These are phyloP conservation scores for Heteronetta atricapilla DNA, from an alignment of 2,113 vertebrate genomes.

Conservation along the genomic window DNA sequence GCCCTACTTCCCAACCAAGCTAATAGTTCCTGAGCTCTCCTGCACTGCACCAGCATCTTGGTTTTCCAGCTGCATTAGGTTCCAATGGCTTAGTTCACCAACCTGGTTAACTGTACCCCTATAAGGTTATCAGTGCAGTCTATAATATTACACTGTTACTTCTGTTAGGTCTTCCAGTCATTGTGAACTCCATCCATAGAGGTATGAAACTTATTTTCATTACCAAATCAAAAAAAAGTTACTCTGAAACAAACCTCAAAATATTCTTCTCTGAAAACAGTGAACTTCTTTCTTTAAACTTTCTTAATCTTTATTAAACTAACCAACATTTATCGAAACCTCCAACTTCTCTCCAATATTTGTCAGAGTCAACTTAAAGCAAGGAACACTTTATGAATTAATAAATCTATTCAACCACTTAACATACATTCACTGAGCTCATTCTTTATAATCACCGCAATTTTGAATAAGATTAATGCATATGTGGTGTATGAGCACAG, in stretches of 20 bases:
- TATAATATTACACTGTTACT: not conserved
- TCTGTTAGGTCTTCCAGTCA: not conserved
- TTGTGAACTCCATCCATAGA: not conserved
- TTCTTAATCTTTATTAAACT: not conserved
- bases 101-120: not conserved
- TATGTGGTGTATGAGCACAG: not conserved
- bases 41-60: not conserved
- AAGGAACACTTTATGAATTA: not conserved
- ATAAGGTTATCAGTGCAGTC: not conserved
- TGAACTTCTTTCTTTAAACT: not conserved
- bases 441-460: not conserved
- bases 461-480: not conserved
- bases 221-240: not conserved
- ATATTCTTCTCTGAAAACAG: not conserved
- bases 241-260: not conserved
- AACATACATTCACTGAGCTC: not conserved
- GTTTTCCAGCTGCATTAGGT: not conserved
- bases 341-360: not conserved
- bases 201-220: not conserved
- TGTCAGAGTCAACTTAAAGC: not conserved
- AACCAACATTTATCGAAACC: not conserved
- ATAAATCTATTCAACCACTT: not conserved
- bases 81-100: not conserved
- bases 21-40: not conserved
- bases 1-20: not conserved